Evolutionary conservation across 2,888 invertebrate species (phyloP).

Genomic region (Drosophila lutescens): DNA sequence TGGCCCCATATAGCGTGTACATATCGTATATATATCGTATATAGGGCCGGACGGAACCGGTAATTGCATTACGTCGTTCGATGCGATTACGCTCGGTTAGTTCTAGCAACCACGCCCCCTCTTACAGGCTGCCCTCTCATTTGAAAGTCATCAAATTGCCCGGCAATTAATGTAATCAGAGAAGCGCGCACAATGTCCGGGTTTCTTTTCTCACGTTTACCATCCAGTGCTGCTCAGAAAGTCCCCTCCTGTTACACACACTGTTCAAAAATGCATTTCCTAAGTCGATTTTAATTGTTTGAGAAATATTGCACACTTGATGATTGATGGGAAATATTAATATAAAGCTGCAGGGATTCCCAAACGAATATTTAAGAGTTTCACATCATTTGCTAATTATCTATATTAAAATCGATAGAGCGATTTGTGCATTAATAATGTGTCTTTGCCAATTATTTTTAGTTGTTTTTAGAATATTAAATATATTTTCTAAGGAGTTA

Average conservation of each 20-base stretch:
- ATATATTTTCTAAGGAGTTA: too few species aligned
- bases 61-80: conserved; percentile 36
- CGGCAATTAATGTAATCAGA: conserved; percentile 58
- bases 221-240: neutral
- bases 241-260: neutral
- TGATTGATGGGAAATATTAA: too few species aligned
- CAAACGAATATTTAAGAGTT: too few species aligned
- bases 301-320: neutral
- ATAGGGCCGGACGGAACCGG: conserved; percentile 15
- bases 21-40: neutral
- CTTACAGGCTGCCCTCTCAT: conserved; percentile 23
- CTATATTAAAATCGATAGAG: too few species aligned
- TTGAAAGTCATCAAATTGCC: conserved; percentile 54
- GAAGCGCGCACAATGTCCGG: conserved; percentile 29
- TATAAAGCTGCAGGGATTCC: too few species aligned
- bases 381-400: too few species aligned
- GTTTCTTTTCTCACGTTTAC: conserved; percentile 21
- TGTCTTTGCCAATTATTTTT: too few species aligned
- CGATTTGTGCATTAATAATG: too few species aligned
- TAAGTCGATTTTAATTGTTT: neutral
- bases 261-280: neutral
- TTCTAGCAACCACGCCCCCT: neutral
- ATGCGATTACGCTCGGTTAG: conserved; percentile 25
- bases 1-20: neutral
- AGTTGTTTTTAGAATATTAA: too few species aligned